These are phyloP conservation scores for Ctenopoma multispine DNA, from an alignment of 2,797 vertebrate genomes.

Conservation along the genomic window DNA sequence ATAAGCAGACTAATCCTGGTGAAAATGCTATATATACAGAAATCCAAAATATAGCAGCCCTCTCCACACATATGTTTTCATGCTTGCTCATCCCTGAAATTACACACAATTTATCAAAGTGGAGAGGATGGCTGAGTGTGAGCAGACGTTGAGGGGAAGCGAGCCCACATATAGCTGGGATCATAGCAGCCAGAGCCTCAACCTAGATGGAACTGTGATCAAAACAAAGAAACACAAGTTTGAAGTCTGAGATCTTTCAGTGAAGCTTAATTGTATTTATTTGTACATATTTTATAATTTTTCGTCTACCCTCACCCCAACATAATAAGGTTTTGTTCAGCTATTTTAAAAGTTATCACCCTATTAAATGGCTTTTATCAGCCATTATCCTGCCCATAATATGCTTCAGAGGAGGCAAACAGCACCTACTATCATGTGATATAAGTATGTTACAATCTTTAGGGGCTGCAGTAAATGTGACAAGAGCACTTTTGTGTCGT, in stretches of 20 bases:
- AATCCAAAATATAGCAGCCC: constrained; percentile 27
- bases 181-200: background rate
- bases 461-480: no score
- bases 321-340: background rate
- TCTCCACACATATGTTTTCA: constrained; percentile 61
- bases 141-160: constrained; percentile 27
- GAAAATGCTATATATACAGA: constrained; percentile 41
- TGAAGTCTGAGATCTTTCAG: background rate
- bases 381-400: no score
- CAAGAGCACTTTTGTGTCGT: no score
- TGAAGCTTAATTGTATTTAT: no score
- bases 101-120: constrained; percentile 65
- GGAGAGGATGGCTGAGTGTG: constrained; percentile 42
- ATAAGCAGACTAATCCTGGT: constrained; percentile 7
- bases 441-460: background rate
- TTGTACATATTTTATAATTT: no score
- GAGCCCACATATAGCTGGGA: constrained; percentile 22
- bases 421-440: no score
- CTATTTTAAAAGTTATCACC: background rate
- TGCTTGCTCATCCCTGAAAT: constrained; percentile 68
- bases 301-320: background rate
- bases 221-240: background rate
- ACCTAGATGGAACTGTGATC: constrained; percentile 6
- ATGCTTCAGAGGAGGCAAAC: no score
- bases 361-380: no score